Base-by-base conservation (phyloP, 2,888 invertebrate species). In the Archips xylosteana region DNA sequence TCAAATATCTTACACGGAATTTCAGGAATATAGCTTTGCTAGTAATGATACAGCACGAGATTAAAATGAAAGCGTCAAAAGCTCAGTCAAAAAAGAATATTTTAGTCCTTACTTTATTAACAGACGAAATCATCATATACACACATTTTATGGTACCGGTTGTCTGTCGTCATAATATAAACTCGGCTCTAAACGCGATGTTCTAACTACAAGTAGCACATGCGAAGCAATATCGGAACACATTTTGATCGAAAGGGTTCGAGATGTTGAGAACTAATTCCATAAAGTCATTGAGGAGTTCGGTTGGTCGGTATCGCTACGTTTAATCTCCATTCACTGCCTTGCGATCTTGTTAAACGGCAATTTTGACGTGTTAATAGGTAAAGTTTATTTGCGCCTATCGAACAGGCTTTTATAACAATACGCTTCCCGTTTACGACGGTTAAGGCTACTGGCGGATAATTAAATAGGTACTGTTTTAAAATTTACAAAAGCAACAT, bases 301-400 rank as follows among this genome's bases (percentile, higher is more conserved):
- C 81, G 82, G 80, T 84, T 85, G 88, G 87, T 85, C 85, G 86
- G 86, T 90, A 91, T 91, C 89, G 86, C 85, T 88, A 88, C 89
- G 90, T 90, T 91, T 92, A 92, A 92, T 92, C 92, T 92, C 84
- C 86, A 90, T 92, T 90, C 87, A 88, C 87, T 87, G 88, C 86
- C 84, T 85, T 86, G 85, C 89, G 87, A 88, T 86, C 89, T 91
- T 90, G 91, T 90, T 89, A 89, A 90, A 90, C 86, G 89, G 84
- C 89, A 89, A 90, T 90, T 91, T 89, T 90, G 90, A 91, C 87
- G 91, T 90, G 92, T 88, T 91, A 91, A 92, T 90, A 88, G 91
- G 85, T 83, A 84, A 90, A 89, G 88, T 89, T 89, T 90, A 88
- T 88, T 88, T 87, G 88, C 88, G 86, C 84, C 83, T 85, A 87